These are phyloP conservation scores for Terebella lapidaria DNA, from an alignment of 2,888 invertebrate species.

Conservation along the genomic window DNA sequence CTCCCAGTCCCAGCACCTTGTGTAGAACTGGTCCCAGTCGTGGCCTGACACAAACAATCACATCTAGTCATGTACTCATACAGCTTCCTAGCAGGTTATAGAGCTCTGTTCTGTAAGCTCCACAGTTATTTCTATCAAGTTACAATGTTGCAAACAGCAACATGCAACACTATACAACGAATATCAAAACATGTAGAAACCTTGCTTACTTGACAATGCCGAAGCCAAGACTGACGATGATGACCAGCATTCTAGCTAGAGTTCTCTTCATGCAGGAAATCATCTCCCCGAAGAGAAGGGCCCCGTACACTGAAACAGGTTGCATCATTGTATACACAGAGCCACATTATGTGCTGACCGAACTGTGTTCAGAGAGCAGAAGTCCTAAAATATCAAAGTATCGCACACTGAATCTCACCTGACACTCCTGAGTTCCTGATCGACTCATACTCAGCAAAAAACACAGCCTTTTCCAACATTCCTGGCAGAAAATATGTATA, in stretches of 20 bases:
- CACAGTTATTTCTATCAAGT: no score
- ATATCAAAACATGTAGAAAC: conserved; percentile 1
- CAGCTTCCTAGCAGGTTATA: no score
- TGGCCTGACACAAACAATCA: no score
- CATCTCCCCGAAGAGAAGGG: conserved; percentile 81
- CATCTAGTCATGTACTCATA: no score
- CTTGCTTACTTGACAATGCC: conserved; percentile 84
- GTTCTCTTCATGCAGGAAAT: conserved; percentile 87
- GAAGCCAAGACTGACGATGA: conserved; percentile 90
- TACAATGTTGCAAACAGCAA: no score
- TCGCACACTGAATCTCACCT: conserved; percentile 30
- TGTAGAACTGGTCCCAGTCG: conserved; percentile 83
- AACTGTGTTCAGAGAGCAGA: no score
- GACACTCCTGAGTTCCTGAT: conserved; percentile 65
- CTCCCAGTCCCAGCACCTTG: conserved; percentile 78
- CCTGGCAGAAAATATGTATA: conserved; percentile 40
- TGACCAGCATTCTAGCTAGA: conserved; percentile 85
- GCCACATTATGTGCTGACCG: no score
- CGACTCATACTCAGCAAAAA: conserved; percentile 80
- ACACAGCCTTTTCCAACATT: conserved; percentile 69
- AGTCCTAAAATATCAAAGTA: no score
- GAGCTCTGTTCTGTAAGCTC: no score
- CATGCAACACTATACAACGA: not conserved
- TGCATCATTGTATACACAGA: no score
- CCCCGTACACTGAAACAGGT: conserved; percentile 61